Evolutionary conservation across 2,888 invertebrate species (phyloP).

Genomic region (Zaprionus lineosus): DNA sequence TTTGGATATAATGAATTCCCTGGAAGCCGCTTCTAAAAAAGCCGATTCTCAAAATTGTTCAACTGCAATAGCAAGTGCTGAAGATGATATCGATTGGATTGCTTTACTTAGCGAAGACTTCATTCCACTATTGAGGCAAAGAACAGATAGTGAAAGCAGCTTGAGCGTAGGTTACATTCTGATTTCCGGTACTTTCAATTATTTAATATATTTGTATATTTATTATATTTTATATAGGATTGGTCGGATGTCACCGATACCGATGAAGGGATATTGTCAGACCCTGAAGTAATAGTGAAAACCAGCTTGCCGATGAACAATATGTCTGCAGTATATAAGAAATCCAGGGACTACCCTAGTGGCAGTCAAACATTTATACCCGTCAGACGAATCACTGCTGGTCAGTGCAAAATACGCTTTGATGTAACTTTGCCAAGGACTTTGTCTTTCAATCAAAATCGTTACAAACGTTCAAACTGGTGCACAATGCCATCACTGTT

Average conservation of each 20-base stretch:
- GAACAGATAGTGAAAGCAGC: slow-evolving; percentile 56
- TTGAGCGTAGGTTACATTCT: slow-evolving; percentile 71
- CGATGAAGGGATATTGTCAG: neutral
- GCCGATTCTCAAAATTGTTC: neutral
- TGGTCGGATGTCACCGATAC: slow-evolving; percentile 76
- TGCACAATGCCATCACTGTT: slow-evolving; percentile 10
- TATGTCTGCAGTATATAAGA: slow-evolving; percentile 4
- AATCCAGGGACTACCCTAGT: neutral
- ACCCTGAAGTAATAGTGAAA: neutral
- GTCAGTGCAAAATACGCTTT: neutral
- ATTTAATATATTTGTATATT: neutral
- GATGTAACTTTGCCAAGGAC: slow-evolving; percentile 6
- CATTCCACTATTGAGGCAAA: slow-evolving; percentile 10
- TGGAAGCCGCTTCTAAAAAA: neutral
- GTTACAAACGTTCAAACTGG: neutral
- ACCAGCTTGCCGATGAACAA: slow-evolving; percentile 2
- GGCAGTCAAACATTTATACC: neutral
- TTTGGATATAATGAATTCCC: slow-evolving; percentile 11
- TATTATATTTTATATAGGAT: slow-evolving; percentile 63
- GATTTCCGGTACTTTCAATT: neutral
- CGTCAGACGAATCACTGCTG: neutral
- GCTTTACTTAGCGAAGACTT: slow-evolving; percentile 67
- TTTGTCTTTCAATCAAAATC: neutral
- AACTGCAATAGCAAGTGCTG: neutral
- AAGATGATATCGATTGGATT: slow-evolving; percentile 42